These are phyloP conservation scores for Xenopus laevis DNA, from an alignment of 2,113 vertebrate species.

Conservation along the genomic window DNA sequence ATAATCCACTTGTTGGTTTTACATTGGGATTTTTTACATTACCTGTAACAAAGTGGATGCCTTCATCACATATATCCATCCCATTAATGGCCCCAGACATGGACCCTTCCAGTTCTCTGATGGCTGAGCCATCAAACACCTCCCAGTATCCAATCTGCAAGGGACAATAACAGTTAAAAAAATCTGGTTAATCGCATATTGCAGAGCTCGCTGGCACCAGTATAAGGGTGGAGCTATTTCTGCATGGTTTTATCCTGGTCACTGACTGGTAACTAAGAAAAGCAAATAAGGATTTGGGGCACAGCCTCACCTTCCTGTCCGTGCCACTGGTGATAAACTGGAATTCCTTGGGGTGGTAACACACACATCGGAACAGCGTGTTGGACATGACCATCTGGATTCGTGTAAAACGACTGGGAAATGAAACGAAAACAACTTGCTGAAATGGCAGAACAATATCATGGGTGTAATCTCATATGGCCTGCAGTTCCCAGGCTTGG, in stretches of 20 bases:
- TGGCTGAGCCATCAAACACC: constrained; percentile 69
- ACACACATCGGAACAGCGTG: constrained; percentile 76
- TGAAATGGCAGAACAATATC: too few relatives aligned
- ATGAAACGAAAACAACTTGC: background rate
- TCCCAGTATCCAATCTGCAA: constrained; percentile 84
- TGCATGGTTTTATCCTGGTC: too few relatives aligned
- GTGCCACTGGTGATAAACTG: constrained; percentile 84
- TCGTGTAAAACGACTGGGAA: constrained; percentile 71
- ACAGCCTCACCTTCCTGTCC: constrained; percentile 73
- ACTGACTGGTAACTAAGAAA: too few relatives aligned
- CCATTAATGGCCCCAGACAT: constrained; percentile 75
- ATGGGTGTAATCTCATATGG: too few relatives aligned
- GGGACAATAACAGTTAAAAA: background rate
- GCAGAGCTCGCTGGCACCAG: too few relatives aligned
- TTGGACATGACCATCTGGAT: constrained; percentile 78
- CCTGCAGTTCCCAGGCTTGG: too few relatives aligned
- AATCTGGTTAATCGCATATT: too few relatives aligned
- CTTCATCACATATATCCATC: constrained; percentile 76
- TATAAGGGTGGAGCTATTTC: too few relatives aligned
- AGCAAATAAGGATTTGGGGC: too few relatives aligned
- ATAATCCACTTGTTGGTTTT: too few relatives aligned
- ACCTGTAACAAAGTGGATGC: constrained; percentile 80
- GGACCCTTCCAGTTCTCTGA: constrained; percentile 77
- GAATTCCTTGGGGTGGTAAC: constrained; percentile 83
- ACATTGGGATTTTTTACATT: constrained; percentile 3